These are phyloP conservation scores for Hypena proboscidalis DNA, from an alignment of 2,888 invertebrate species.

Conservation along the genomic window DNA sequence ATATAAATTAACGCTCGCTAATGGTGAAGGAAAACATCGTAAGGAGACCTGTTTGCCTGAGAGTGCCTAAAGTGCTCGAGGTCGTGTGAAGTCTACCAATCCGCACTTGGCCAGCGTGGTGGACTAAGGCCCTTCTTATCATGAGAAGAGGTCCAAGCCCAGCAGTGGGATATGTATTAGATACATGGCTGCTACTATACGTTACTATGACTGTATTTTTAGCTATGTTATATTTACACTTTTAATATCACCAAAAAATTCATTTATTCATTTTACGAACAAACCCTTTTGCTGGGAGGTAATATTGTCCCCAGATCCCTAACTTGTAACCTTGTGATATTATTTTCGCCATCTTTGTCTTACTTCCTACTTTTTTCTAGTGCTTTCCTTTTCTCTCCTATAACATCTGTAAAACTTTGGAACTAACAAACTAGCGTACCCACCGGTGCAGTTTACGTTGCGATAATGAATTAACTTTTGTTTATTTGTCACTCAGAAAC, in stretches of 20 bases:
- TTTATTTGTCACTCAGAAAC: constrained; percentile 40
- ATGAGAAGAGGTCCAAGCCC: too few species aligned
- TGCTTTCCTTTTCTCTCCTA: constrained; percentile 21
- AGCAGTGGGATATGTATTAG: too few species aligned
- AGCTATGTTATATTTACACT: background rate
- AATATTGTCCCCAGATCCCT: constrained; percentile 37
- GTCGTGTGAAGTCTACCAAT: too few species aligned
- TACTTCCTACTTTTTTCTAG: background rate
- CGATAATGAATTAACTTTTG: constrained; percentile 51
- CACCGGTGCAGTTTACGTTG: constrained; percentile 46
- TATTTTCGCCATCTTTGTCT: constrained; percentile 13
- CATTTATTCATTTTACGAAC: constrained; percentile 16
- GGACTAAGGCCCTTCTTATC: too few species aligned
- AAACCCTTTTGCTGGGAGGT: constrained; percentile 22
- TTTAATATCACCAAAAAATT: background rate
- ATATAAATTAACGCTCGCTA: too few species aligned
- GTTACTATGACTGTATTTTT: background rate
- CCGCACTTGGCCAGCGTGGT: too few species aligned
- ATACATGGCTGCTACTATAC: too few species aligned
- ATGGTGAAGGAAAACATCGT: too few species aligned
- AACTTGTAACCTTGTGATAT: constrained; percentile 39
- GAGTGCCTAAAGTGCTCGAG: too few species aligned
- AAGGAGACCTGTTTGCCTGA: too few species aligned
- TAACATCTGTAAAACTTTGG: constrained; percentile 31
- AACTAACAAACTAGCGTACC: constrained; percentile 33